Conservation (phyloP, 2,797 vertebrate species). For the Mycteria americana region DNA sequence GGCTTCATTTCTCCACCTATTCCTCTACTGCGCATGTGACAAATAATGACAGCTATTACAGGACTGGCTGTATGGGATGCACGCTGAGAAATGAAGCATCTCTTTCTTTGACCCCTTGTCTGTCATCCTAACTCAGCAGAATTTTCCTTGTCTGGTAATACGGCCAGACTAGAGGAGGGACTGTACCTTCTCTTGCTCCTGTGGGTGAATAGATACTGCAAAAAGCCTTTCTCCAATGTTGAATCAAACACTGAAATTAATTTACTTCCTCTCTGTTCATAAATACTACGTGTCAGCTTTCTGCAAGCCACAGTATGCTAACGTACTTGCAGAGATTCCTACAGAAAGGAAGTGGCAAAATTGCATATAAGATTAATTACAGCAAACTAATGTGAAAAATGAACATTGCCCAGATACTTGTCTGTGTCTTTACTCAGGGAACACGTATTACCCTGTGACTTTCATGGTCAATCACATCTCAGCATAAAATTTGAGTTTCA, state of each 20-base stretch:
- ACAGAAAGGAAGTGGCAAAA: constrained; percentile 26
- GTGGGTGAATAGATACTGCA: neutral
- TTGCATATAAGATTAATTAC: constrained; percentile 10
- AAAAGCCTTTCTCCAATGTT: neutral
- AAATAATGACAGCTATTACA: neutral
- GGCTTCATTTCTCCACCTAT: neutral
- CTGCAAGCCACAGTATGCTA: neutral
- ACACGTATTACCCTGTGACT: neutral
- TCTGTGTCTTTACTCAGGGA: constrained; percentile 6
- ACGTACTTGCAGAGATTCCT: constrained; percentile 12
- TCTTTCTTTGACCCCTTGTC: neutral
- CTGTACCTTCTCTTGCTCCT: neutral
- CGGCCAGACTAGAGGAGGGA: neutral
- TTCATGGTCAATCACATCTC: neutral
- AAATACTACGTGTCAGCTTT: neutral
- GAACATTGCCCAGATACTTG: neutral
- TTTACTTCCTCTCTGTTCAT: constrained; percentile 32
- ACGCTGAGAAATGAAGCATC: neutral
- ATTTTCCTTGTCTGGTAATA: neutral
- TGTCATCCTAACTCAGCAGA: neutral
- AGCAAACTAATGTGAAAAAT: neutral
- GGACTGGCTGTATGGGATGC: neutral
- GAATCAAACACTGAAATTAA: constrained; percentile 6
- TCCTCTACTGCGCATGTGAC: neutral
- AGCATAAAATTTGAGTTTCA: neutral